phyloP scores from a whole-genome alignment of 2,888 invertebrate species.

The Sarcophaga carnaria region DNA sequence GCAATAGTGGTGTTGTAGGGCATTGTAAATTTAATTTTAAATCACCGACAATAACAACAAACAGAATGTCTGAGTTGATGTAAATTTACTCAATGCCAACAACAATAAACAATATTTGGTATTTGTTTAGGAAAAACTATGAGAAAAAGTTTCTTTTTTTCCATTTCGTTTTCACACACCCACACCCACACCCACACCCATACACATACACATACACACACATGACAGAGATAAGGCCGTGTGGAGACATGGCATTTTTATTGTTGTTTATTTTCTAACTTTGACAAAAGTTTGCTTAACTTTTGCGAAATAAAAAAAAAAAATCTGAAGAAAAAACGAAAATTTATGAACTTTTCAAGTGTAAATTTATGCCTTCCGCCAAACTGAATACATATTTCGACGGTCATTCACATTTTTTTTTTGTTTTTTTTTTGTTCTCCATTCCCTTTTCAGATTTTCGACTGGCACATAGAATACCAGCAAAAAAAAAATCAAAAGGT shows the following conservation, averaged over 20 bases:
- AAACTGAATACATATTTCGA: constrained; percentile 54
- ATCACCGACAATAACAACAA: constrained; percentile 1
- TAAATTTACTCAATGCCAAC: constrained; percentile 15
- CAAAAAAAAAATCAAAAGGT: background rate
- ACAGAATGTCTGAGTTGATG: constrained; percentile 17
- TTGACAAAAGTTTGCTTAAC: constrained; percentile 39
- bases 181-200: background rate
- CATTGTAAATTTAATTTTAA: constrained; percentile 17
- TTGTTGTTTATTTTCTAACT: background rate
- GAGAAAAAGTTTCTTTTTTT: background rate
- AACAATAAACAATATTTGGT: background rate
- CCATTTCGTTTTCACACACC: background rate
- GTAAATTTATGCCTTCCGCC: constrained; percentile 68
- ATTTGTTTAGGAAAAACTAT: constrained; percentile 6
- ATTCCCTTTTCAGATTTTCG: background rate
- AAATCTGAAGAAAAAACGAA: background rate
- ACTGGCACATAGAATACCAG: constrained; percentile 4
- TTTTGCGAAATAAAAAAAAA: background rate
- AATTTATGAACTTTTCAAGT: constrained; percentile 67
- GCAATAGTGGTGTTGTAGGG: no score
- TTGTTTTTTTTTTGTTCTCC: constrained; percentile 14
- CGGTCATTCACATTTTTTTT: constrained; percentile 29
- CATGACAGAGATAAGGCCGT: background rate
- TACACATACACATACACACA: background rate
- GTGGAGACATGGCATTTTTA: constrained; percentile 13